A percentile compares a stretch with the other conserved stretches of the same genome.
These are phyloP conservation scores for Dromiciops gliroides DNA, from an alignment of 2,113 vertebrate species.

Conservation along the genomic window DNA sequence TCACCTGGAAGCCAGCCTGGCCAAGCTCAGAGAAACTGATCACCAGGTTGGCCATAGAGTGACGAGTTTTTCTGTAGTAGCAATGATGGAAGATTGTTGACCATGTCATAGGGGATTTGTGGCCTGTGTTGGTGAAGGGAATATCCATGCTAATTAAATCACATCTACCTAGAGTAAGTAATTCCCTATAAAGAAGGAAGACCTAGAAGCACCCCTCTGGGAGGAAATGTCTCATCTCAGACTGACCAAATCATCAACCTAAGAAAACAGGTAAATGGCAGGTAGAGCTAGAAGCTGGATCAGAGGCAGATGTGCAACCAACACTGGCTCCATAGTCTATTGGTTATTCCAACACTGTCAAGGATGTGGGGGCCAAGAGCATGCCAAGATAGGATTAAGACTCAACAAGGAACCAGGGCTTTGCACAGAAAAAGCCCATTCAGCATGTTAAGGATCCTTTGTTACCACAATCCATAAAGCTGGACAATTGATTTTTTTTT, in stretches of 20 bases:
- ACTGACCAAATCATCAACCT: neutral
- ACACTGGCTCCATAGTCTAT: neutral
- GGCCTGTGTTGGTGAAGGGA: neutral
- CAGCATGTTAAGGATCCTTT: neutral
- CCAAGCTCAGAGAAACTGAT: neutral
- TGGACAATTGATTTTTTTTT: neutral
- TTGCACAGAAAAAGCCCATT: neutral
- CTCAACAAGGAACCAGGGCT: neutral
- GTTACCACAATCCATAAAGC: neutral
- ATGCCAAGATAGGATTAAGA: neutral
- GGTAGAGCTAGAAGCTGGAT: neutral
- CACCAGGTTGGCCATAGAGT: neutral
- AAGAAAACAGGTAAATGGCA: neutral
- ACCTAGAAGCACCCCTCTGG: neutral
- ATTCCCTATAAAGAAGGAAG: neutral
- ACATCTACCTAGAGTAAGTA: neutral
- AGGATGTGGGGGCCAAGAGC: neutral
- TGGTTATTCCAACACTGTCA: neutral
- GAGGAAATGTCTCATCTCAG: neutral
- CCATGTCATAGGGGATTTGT: neutral
- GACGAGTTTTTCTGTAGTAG: neutral
- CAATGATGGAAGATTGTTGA: neutral
- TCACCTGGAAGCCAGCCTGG: neutral
- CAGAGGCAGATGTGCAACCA: neutral
- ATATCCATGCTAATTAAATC: neutral